Evolutionary conservation across 2,113 vertebrate genomes (phyloP).

Genomic region (Odocoileus virginianus): DNA sequence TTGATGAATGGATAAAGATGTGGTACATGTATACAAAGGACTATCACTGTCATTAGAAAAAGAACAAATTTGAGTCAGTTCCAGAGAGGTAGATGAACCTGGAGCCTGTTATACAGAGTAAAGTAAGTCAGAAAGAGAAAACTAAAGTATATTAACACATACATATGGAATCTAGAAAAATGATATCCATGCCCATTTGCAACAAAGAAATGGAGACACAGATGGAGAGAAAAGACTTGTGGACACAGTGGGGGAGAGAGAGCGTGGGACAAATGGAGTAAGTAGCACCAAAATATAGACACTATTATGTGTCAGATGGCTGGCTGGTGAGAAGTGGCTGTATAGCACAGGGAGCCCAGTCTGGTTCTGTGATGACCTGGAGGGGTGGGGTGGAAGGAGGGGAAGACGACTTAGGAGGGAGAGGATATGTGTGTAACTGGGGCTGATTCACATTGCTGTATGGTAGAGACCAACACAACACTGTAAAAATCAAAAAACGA

Average conservation of each 20-base stretch:
- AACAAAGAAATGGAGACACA: background rate
- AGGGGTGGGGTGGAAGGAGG: background rate
- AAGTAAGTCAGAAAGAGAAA: background rate
- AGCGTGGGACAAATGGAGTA: background rate
- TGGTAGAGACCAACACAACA: background rate
- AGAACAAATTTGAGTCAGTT: background rate
- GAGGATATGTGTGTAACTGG: background rate
- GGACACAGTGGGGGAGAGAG: background rate
- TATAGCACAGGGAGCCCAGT: background rate
- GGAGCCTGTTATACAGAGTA: background rate
- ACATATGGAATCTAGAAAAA: background rate
- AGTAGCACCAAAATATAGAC: background rate
- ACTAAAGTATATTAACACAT: background rate
- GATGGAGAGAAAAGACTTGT: background rate
- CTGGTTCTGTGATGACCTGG: background rate
- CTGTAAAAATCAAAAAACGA: background rate
- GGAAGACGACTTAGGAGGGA: background rate
- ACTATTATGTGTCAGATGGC: background rate
- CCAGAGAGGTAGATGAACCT: background rate
- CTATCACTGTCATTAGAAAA: background rate
- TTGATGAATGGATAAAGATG: background rate
- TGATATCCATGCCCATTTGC: background rate
- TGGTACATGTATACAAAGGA: background rate
- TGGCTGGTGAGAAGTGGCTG: background rate
- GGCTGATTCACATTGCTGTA: background rate